Evolutionary conservation across 2,888 invertebrate genomes (phyloP), one percentile per base, ranked within the genome.

Genomic region (Nemotelus nigrinus): DNA sequence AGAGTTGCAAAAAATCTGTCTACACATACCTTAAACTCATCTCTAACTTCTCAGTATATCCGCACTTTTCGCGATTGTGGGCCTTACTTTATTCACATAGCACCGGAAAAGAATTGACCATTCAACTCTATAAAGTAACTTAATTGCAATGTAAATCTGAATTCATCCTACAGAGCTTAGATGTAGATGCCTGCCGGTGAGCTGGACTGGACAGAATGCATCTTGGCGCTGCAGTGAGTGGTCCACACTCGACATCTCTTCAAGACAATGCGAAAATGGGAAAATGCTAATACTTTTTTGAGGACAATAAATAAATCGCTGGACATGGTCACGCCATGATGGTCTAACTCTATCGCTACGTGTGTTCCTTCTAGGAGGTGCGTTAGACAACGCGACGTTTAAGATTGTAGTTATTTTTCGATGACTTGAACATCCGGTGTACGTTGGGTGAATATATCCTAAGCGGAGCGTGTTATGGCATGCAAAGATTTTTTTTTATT

Each of bases 91-190:
- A 58, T 72, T 72, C 47, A 8, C 45, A 45, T 25, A 8, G 72
- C 65, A 7, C 44, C 41, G 43, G 75, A 77, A 82, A 82, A 80
- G 77, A 82, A 82, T 82, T 80, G 81, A 81, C 80, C 80, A 78
- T 79, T 81, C 80, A 77, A 82, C 81, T 82, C 80, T 82, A 82
- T 82, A 82, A 82, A 82, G 81, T 80, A 80, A 82, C 79, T 80
- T 82, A 82, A 82, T 82, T 82, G 82, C 82, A 81, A 82, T 82
- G 82, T 82, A 82, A 82, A 82, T 82, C 79, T 81, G 80, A 50
- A 58, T 50, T 70, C 70, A 63, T 77, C 77, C 77, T 77, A 77
- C 77, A 77, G 25, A 25, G 25, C 25, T 25, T 25, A 25, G 25
- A 25, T 25, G 25, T 25, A 25, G 25, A 25, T 25, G 67, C 50